phyloP scores from a whole-genome alignment of 2,113 vertebrate species.

The Eptesicus fuscus region DNA sequence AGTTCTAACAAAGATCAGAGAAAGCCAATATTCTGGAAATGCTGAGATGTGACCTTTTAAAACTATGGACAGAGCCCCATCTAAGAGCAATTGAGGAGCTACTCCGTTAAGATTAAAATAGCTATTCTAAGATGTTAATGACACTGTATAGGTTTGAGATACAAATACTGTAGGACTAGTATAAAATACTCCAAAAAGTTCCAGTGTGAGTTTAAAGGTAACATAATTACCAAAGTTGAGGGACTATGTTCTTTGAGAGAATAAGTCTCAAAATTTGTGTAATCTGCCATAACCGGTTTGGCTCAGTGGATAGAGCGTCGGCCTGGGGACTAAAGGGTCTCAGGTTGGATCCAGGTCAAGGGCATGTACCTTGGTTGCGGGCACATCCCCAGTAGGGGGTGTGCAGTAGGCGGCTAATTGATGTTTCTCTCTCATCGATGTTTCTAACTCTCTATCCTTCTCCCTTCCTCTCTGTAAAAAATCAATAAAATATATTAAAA shows the following conservation, averaged over 20 bases:
- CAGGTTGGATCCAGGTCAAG: too few species aligned
- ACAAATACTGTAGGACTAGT: not conserved
- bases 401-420: too few species aligned
- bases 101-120: not conserved
- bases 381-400: too few species aligned
- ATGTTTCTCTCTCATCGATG: too few species aligned
- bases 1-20: not conserved
- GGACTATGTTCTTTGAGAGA: not conserved
- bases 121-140: not conserved
- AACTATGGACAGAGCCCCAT: not conserved
- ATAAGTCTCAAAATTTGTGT: not conserved
- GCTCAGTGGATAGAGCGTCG: too few species aligned
- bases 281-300: too few species aligned
- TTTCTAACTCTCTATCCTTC: too few species aligned
- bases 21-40: not conserved
- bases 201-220: not conserved
- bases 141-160: not conserved
- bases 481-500: too few species aligned
- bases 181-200: not conserved
- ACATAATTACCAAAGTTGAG: not conserved
- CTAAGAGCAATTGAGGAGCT: not conserved
- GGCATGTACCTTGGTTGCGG: too few species aligned
- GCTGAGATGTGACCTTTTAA: not conserved
- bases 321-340: too few species aligned
- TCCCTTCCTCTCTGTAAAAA: too few species aligned